A percentile compares a stretch with the other conserved stretches of the same genome.
These are phyloP conservation scores for Prunella strophiata DNA, from an alignment of 2,797 vertebrate genomes.

Conservation along the genomic window DNA sequence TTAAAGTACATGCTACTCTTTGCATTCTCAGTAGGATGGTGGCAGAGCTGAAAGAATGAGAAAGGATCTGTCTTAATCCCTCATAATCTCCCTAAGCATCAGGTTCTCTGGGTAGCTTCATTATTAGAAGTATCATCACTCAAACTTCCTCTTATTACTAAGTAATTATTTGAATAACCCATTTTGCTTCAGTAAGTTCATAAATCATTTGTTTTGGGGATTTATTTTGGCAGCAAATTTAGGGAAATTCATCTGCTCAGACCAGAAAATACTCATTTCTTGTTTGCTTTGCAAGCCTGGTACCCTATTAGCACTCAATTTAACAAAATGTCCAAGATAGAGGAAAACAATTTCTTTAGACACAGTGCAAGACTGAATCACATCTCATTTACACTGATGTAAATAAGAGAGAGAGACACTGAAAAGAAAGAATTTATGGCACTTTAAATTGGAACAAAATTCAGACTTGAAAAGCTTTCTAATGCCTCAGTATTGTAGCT, in stretches of 20 bases:
- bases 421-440: background rate
- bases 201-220: constrained; percentile 40
- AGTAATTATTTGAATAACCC: constrained; percentile 66
- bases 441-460: background rate
- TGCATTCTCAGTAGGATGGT: background rate
- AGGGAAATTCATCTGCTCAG: background rate
- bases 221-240: constrained; percentile 12
- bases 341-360: constrained; percentile 34
- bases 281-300: background rate
- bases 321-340: background rate
- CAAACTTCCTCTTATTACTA: constrained; percentile 45
- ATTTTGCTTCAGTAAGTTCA: constrained; percentile 4
- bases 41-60: constrained; percentile 21
- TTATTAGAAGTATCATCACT: constrained; percentile 63
- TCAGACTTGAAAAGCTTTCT: background rate
- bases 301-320: constrained; percentile 19
- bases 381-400: background rate
- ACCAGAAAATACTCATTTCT: constrained; percentile 1
- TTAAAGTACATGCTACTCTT: background rate
- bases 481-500: background rate
- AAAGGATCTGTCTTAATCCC: constrained; percentile 48
- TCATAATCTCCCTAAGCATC: constrained; percentile 60
- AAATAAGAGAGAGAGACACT: background rate
- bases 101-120: constrained; percentile 36
- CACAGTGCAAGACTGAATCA: background rate